Base-by-base conservation (phyloP, 2,113 vertebrate species). In the Crypturellus undulatus region DNA sequence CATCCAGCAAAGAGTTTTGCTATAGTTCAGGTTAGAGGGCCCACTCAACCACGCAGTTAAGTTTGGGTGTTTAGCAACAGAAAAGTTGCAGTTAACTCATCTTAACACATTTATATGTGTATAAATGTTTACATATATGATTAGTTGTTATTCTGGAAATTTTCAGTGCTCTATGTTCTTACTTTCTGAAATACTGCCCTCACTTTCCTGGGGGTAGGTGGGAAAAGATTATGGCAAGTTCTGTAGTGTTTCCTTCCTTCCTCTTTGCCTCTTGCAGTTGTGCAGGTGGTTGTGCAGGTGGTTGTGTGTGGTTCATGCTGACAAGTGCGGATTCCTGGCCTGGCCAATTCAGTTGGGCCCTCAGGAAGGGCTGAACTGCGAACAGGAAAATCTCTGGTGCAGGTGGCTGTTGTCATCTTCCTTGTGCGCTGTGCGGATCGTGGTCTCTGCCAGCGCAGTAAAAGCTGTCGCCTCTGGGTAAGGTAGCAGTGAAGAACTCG, bases 351-450 rank as follows among this genome's bases (percentile, higher is more conserved):
- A 20, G 20, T 22, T 1, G 2, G 13, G 4, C 21, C 24, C 9
- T 49, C 0, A 1, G 28, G n/a, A 79, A 34, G 38, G 58, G 14
- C 32, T 69, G 64, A 14, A 85, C n/a, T 22, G 22, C 28, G 12
- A 65, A 26, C 70, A 73, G 59, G 34, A 26, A 90, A 25, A 16
- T 18, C 16, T 26, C 75, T 69, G 83, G 9, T 69, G 64, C 28
- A 38, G 67, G 12, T 25, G 8, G 16, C 10, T 0, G 1, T 43
- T 36, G 42, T 12, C 1, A 2, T 67, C 47, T 20, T 59, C n/a
- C 28, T 73, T 16, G 26, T 51, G 19, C 9, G 15, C 76, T 34
- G 14, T 52, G 63, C 28, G 75, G 12, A 2, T 30, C n/a, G 30
- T 40, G 40, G 30, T 69, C 12, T 62, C 12, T 7, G 7, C 30